Base-by-base conservation (phyloP, 2,888 invertebrate genomes). In the Cataglyphis cursor region DNA sequence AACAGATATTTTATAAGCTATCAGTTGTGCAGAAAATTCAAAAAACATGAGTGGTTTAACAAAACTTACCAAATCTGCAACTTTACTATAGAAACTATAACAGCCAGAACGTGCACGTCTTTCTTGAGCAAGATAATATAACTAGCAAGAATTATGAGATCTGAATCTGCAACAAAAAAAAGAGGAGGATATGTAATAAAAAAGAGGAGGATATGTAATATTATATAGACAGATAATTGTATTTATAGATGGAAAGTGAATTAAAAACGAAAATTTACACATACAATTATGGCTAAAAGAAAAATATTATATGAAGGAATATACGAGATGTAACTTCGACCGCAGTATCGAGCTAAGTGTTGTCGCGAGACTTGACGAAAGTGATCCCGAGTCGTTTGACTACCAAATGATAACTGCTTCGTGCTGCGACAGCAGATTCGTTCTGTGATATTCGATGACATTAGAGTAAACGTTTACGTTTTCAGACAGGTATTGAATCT, bases 301-400 rank as follows among this genome's bases (percentile, higher is more conserved):
- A 38, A 54, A 54, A n/a, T 38, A 28, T n/a, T 4, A 12, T 4
- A 48, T 24, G 3, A 15, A 59, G 61, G 12, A 74, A 73, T 57
- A 35, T n/a, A 31, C 64, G 82, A 68, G 82, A 68, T 73, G 66
- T 62, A 51, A 61, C 78, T 38, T 38, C 44, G 68, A 54, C 73
- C 62, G 51, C 73, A 65, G 62, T 54, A 24, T 62, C 38, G 44
- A n/a, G 3, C 35, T n/a, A 68, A 85, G 31, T 83, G 85, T 62
- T 38, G 48, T 48, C 10, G 12, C 24, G 35, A 35, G 57, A 57
- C 73, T 54, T n/a, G 59, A 59, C 48, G 70, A 65, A 72, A 78
- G 82, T 44, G 78, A 85, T 85, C 57, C 41, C 28, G 41, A 57
- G 51, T 81, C 66, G 85, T 83, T 86, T 86, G 86, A 85, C 85